A percentile compares a stretch with the other conserved stretches of the same genome.
Conservation (phyloP, 2,888 invertebrate species). For the Argynnis bischoffii region DNA sequence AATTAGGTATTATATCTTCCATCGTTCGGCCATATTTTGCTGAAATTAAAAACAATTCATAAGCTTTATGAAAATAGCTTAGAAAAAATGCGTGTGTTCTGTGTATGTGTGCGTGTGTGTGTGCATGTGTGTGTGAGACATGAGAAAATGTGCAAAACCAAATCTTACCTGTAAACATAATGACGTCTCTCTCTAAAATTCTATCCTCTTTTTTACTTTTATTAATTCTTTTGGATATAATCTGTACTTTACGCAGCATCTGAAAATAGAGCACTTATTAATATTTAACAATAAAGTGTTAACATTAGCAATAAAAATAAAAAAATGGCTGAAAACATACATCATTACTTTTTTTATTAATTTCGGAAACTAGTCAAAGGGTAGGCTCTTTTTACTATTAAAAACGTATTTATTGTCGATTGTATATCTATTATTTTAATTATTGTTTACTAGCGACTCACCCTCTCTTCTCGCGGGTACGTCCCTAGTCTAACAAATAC, state of each 20-base stretch:
- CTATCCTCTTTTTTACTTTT: slow-evolving; percentile 47
- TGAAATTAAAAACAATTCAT: not conserved
- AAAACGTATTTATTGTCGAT: too few species aligned
- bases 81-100: not conserved
- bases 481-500: too few species aligned
- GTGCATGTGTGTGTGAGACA: not conserved
- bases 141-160: too few species aligned
- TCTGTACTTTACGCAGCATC: slow-evolving; percentile 48
- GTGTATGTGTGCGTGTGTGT: not conserved
- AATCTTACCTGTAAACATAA: slow-evolving; percentile 56
- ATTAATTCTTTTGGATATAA: slow-evolving; percentile 42
- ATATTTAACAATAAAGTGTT: not conserved
- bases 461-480: too few species aligned
- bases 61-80: not conserved
- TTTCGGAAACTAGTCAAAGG: too few species aligned
- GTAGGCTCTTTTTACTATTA: too few species aligned
- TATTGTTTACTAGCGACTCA: too few species aligned
- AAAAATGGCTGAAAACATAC: too few species aligned
- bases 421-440: too few species aligned
- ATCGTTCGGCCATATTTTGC: slow-evolving; percentile 1
- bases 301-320: not conserved
- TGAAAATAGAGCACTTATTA: slow-evolving; percentile 37
- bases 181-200: slow-evolving; percentile 51
- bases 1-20: not conserved
- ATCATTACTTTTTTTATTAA: too few species aligned